Evolutionary conservation across 1,140 invertebrate genomes (phyloP).

Genomic region (Drosophila nikananu): DNA sequence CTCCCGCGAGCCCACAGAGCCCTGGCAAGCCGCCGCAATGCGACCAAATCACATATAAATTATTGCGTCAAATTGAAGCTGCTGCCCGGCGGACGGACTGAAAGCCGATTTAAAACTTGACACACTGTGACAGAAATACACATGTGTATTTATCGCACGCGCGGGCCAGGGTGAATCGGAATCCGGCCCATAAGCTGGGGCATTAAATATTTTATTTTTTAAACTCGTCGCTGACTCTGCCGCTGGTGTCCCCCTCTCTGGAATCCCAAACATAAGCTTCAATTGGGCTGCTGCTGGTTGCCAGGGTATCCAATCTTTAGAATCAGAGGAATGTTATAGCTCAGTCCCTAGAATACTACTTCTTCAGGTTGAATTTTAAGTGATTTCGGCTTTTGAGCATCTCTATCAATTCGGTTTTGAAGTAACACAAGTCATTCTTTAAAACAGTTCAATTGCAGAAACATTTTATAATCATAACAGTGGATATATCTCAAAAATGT

Average conservation of each 20-base stretch:
- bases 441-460: not conserved
- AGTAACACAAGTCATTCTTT: not conserved
- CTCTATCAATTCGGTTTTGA: not conserved
- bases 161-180: slow-evolving; percentile 18
- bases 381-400: not conserved
- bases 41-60: slow-evolving; percentile 63
- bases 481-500: not conserved
- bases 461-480: not conserved
- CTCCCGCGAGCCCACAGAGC: slow-evolving; percentile 8
- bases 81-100: slow-evolving; percentile 32
- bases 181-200: slow-evolving; percentile 39
- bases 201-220: slow-evolving; percentile 49
- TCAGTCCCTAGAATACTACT: not conserved
- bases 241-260: not conserved
- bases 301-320: not conserved
- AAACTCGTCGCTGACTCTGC: not conserved
- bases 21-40: slow-evolving; percentile 56
- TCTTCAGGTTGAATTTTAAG: not conserved
- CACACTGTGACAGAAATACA: slow-evolving; percentile 28
- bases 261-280: slow-evolving; percentile 9
- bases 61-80: slow-evolving; percentile 69
- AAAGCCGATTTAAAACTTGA: slow-evolving; percentile 69
- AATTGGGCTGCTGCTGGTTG: not conserved
- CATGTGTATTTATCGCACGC: slow-evolving; percentile 53
- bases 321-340: not conserved